Evolutionary conservation across 2,888 invertebrate genomes (phyloP).

Genomic region (Zygothrica quintamaculata): DNA sequence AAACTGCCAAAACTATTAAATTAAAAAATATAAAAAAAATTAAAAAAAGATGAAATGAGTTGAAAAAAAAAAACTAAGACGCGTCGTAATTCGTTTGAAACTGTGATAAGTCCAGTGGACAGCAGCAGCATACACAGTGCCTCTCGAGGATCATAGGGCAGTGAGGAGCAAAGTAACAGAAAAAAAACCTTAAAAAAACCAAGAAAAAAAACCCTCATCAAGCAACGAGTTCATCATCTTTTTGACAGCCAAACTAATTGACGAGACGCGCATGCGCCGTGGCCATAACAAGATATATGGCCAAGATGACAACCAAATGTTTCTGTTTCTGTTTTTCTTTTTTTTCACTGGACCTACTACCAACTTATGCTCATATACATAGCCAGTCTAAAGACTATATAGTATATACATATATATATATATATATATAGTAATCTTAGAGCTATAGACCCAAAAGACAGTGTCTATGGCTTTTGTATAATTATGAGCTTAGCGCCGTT

Average conservation of each 20-base stretch:
- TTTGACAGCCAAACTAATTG: slow-evolving; percentile 84
- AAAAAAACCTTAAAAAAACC: too few relatives aligned
- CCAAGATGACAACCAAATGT: slow-evolving; percentile 72
- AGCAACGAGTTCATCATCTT: slow-evolving; percentile 82
- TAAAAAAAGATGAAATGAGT: slow-evolving; percentile 12
- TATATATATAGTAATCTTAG: too few relatives aligned
- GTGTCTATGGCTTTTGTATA: slow-evolving; percentile 64
- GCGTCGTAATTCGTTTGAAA: slow-evolving; percentile 78
- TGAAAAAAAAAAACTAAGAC: slow-evolving; percentile 45
- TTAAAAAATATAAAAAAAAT: slow-evolving; percentile 10
- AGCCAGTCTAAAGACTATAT: too few relatives aligned
- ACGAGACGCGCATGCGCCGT: slow-evolving; percentile 78
- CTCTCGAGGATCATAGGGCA: slow-evolving; percentile 15
- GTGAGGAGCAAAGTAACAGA: too few relatives aligned
- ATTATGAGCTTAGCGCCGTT: slow-evolving; percentile 83
- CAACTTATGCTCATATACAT: too few relatives aligned
- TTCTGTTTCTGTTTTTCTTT: too few relatives aligned
- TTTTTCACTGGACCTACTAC: slow-evolving; percentile 13
- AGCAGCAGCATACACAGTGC: slow-evolving; percentile 14
- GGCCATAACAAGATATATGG: slow-evolving; percentile 74
- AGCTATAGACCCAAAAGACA: too few relatives aligned
- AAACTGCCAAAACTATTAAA: slow-evolving; percentile 76
- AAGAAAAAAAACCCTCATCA: slow-evolving; percentile 80
- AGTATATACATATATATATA: too few relatives aligned
- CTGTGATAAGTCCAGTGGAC: slow-evolving; percentile 75